Evolutionary conservation across 1,140 invertebrate genomes (phyloP).

Genomic region (Diplogasteroides magnus): DNA sequence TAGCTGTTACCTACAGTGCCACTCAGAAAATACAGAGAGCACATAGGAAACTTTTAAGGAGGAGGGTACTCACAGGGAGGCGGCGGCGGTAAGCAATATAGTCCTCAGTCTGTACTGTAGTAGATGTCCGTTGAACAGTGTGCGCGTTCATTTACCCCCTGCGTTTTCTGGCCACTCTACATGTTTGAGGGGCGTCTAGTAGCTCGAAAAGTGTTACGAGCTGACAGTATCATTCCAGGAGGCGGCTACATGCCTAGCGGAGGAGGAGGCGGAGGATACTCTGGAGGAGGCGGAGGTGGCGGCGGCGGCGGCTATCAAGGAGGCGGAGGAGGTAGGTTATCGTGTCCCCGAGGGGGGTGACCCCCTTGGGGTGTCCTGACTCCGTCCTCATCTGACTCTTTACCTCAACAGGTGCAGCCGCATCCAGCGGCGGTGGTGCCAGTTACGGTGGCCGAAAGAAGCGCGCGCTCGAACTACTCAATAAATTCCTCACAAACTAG

Average conservation of each 20-base stretch:
- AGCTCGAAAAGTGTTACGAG: no score
- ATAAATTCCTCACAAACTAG: background rate
- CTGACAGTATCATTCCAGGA: background rate
- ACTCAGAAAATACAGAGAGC: no score
- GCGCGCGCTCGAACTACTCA: background rate
- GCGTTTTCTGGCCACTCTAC: no score
- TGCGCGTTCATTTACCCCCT: no score
- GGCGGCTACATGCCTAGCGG: background rate
- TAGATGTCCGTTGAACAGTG: no score
- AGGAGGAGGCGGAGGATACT: background rate
- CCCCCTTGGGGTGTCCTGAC: background rate
- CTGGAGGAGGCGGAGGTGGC: background rate
- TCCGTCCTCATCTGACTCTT: no score
- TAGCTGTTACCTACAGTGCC: no score
- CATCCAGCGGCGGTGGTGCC: background rate
- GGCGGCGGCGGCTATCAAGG: background rate
- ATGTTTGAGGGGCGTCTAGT: no score
- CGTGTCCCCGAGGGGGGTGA: background rate
- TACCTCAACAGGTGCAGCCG: no score
- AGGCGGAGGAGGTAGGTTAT: background rate
- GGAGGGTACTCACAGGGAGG: background rate
- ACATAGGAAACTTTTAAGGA: background rate
- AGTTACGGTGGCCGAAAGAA: background rate
- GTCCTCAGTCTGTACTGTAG: no score
- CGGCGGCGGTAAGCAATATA: no score